phyloP scores from a whole-genome alignment of 2,888 invertebrate genomes.

The Gastracanthus pulcherrimus region DNA sequence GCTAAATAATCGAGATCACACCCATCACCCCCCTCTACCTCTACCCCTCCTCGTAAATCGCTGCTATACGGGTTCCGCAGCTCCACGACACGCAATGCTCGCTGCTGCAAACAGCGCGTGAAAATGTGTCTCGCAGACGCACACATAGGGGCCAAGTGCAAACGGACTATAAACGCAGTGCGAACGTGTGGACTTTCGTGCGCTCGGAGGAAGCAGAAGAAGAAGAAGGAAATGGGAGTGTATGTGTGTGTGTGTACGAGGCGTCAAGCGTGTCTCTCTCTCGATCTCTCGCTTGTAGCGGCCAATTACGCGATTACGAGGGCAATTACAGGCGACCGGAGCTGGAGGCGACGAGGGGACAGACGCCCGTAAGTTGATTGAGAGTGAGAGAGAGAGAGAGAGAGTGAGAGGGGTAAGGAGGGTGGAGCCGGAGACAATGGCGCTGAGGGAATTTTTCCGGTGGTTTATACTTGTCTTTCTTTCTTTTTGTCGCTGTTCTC shows the following conservation, averaged over 20 bases:
- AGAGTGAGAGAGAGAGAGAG: background rate
- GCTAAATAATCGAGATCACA: too few species aligned
- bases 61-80: too few species aligned
- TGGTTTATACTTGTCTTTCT: background rate
- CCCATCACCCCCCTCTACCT: too few species aligned
- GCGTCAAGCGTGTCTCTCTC: slow-evolving; percentile 52
- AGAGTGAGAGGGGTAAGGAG: slow-evolving; percentile 13
- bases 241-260: slow-evolving; percentile 40
- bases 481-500: background rate
- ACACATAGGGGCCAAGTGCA: background rate
- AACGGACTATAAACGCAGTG: background rate
- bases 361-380: slow-evolving; percentile 66
- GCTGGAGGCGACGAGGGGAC: background rate
- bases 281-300: slow-evolving; percentile 58
- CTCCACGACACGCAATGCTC: background rate
- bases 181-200: background rate
- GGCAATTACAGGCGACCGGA: slow-evolving; percentile 62
- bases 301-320: slow-evolving; percentile 68
- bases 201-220: background rate
- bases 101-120: slow-evolving; percentile 26
- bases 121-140: slow-evolving; percentile 28
- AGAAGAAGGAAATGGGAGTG: background rate
- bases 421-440: slow-evolving; percentile 10
- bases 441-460: slow-evolving; percentile 19
- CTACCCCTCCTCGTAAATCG: slow-evolving; percentile 34